Evolutionary conservation across 2,113 vertebrate genomes (phyloP).

Genomic region (Neolamprologus fasciatus): DNA sequence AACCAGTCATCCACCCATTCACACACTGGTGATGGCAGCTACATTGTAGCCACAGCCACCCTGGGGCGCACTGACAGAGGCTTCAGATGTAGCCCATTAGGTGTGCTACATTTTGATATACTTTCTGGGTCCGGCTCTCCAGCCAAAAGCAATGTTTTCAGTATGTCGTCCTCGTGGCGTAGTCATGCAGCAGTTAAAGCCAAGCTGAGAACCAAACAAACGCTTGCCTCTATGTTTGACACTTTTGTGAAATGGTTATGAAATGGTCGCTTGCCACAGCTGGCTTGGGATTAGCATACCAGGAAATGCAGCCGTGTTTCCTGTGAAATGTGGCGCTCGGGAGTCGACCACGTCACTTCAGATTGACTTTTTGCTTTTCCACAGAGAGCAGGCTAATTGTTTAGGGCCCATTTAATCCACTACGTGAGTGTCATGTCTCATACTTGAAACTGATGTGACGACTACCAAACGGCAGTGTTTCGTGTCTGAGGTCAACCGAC

Average conservation of each 20-base stretch:
- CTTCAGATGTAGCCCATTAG: neutral
- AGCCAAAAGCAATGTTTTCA: neutral
- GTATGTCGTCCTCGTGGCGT: accelerated
- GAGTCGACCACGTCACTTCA: neutral
- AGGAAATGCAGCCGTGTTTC: neutral
- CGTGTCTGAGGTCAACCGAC: neutral
- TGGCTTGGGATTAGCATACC: neutral
- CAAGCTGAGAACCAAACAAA: neutral
- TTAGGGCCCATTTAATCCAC: neutral
- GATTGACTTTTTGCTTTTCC: neutral
- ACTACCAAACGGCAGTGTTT: neutral
- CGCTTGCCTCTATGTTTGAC: neutral
- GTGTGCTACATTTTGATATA: neutral
- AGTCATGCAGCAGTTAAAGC: neutral
- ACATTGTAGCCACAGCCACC: neutral
- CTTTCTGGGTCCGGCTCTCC: neutral
- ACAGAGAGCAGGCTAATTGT: conserved; percentile 2
- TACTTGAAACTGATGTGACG: neutral
- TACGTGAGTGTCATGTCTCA: neutral
- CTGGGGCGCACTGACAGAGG: neutral
- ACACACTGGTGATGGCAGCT: neutral
- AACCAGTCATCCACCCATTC: neutral
- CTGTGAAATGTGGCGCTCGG: neutral
- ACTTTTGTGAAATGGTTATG: neutral
- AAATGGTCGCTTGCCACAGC: neutral